Evolutionary conservation across 2,113 vertebrate species (phyloP).

Genomic region (Caracal caracal): DNA sequence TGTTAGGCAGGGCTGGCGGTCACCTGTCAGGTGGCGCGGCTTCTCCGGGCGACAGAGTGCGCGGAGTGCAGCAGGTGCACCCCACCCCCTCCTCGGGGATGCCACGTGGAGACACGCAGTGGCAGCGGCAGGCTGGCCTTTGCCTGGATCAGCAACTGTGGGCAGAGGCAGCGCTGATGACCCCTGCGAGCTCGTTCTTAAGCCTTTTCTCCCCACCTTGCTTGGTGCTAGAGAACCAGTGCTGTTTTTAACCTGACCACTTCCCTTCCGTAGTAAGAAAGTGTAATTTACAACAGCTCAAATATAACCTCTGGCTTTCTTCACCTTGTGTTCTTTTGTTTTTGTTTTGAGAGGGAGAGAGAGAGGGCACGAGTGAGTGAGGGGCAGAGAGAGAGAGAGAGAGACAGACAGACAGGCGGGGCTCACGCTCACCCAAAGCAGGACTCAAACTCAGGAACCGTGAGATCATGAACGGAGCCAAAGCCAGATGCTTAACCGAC

Average conservation of each 20-base stretch:
- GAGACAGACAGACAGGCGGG: no score
- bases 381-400: no score
- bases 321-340: not conserved
- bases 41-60: not conserved
- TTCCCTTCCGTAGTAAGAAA: not conserved
- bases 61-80: not conserved
- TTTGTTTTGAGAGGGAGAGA: no score
- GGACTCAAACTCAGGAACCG: no score
- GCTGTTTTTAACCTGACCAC: not conserved
- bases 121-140: not conserved
- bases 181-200: not conserved
- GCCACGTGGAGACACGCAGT: fast-evolving
- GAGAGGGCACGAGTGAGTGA: no score
- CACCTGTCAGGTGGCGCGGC: fast-evolving
- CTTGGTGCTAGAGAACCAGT: not conserved
- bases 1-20: fast-evolving
- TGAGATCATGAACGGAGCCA: no score
- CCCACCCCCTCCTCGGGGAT: not conserved
- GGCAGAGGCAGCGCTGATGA: fast-evolving
- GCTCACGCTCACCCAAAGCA: no score
- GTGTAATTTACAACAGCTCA: not conserved
- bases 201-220: fast-evolving
- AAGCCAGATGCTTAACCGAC: no score
- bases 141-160: fast-evolving
- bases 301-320: not conserved